A percentile compares a stretch with the other conserved stretches of the same genome.
These are phyloP conservation scores for Amphipyra tragopoginis DNA, from an alignment of 2,888 invertebrate species.

Conservation along the genomic window DNA sequence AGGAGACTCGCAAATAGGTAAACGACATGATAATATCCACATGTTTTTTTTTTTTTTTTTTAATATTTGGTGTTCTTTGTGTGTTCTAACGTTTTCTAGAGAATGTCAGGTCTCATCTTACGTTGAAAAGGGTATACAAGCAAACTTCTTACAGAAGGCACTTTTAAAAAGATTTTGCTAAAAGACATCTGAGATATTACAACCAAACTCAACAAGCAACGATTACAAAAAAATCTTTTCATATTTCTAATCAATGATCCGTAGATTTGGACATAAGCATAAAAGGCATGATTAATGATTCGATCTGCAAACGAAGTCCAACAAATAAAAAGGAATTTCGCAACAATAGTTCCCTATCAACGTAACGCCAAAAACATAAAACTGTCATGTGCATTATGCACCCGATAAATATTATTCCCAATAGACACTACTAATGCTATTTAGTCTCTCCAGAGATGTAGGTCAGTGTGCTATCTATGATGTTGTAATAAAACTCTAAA, in stretches of 20 bases:
- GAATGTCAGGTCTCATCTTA: too few species aligned
- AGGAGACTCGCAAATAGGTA: too few species aligned
- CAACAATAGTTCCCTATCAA: constrained; percentile 75
- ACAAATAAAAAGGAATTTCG: constrained; percentile 72
- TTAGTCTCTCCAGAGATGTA: constrained; percentile 87
- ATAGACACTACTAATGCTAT: constrained; percentile 80
- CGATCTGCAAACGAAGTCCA: constrained; percentile 49
- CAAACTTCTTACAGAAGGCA: too few species aligned
- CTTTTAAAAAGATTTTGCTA: too few species aligned
- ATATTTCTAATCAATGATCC: constrained; percentile 32
- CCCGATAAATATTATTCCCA: constrained; percentile 88
- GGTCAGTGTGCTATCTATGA: constrained; percentile 83
- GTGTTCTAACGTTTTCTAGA: too few species aligned
- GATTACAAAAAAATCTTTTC: constrained; percentile 5
- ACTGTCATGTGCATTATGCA: constrained; percentile 89
- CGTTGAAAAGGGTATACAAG: too few species aligned
- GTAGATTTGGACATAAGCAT: constrained; percentile 3
- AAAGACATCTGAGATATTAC: too few species aligned
- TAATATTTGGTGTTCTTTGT: too few species aligned
- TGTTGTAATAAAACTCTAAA: constrained; percentile 58
- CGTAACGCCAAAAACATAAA: constrained; percentile 87
- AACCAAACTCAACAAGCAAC: background rate
- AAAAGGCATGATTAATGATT: constrained; percentile 55
- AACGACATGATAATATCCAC: too few species aligned
- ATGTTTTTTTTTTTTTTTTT: too few species aligned